Base-by-base conservation (phyloP, 2,797 vertebrate genomes). In the Sphenodon punctatus region DNA sequence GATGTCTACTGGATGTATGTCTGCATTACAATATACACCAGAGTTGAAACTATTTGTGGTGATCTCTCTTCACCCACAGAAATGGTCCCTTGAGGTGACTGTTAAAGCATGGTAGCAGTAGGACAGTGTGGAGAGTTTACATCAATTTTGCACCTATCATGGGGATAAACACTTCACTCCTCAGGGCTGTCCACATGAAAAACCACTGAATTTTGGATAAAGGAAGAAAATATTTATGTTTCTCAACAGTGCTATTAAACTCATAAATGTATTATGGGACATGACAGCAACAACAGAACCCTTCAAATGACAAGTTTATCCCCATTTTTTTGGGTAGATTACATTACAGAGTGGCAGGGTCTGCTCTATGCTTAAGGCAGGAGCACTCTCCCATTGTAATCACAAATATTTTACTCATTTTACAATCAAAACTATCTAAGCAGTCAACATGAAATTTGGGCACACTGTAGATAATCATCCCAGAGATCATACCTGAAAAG, bases 201-300 rank as follows among this genome's bases (percentile, higher is more conserved):
- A 38, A 34, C 19, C 1, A 59, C 36, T 38, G 2, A 3, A 6
- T 16, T 42, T 25, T 60, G 41, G 34, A 60, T 38, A 1, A 13
- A 14, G 42, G 25, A 46, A 58, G 8, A 13, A 0, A 0, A 41
- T 5, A 42, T 0, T 68, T 41, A 43, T 5, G 6, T 8, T 6
- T 38, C 38, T 30, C 32, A 15, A 13, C 51, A 10, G 17, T 16
- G 25, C 2, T 38, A 67, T 6, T 23, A 30, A 73, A 51, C 30
- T 36, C 23, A 51, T 14, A 59, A 38, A 23, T 45, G 22, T 51
- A 25, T 2, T 61, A 63, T 58, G n/a, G 59, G 42, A 32, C 34
- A 45, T 22, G n/a, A 3, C 10, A 55, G 34, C 34, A 34, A 25
- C 5, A 25, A 41, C 48, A 46, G 27, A 77, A 69, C 20, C 3